Evolutionary conservation across 2,797 vertebrate species (phyloP).

Genomic region (Danio tinwini): DNA sequence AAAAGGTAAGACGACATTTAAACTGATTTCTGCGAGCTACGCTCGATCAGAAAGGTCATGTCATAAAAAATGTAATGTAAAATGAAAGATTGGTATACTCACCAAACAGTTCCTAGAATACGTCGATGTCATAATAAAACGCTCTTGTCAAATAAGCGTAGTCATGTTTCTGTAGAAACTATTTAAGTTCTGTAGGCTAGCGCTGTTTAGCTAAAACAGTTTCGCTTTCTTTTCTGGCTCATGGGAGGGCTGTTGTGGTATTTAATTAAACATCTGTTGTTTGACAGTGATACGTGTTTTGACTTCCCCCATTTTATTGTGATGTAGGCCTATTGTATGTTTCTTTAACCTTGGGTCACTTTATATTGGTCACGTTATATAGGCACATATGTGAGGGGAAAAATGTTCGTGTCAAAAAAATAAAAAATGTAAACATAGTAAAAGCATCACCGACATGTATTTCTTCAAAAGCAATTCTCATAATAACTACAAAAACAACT

Average conservation of each 20-base stretch:
- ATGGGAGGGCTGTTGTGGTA: not conserved
- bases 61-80: not conserved
- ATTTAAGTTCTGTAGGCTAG: too few species aligned
- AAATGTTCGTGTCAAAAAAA: too few species aligned
- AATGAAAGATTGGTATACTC: not conserved
- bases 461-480: too few species aligned
- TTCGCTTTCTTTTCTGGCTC: slow-evolving; percentile 29
- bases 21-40: too few species aligned
- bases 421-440: too few species aligned
- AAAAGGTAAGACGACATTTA: too few species aligned
- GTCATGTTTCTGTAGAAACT: not conserved
- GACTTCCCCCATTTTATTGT: not conserved
- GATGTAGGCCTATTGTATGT: not conserved
- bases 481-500: too few species aligned
- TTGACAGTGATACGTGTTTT: not conserved
- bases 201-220: not conserved
- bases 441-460: too few species aligned
- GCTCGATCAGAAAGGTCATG: not conserved
- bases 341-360: not conserved
- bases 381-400: too few species aligned
- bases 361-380: too few species aligned
- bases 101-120: not conserved
- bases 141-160: not conserved
- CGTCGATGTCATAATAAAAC: not conserved
- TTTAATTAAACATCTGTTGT: not conserved